Conservation (phyloP, 92 coral and sea anemone genomes). For the Parazoanthus swiftii region DNA sequence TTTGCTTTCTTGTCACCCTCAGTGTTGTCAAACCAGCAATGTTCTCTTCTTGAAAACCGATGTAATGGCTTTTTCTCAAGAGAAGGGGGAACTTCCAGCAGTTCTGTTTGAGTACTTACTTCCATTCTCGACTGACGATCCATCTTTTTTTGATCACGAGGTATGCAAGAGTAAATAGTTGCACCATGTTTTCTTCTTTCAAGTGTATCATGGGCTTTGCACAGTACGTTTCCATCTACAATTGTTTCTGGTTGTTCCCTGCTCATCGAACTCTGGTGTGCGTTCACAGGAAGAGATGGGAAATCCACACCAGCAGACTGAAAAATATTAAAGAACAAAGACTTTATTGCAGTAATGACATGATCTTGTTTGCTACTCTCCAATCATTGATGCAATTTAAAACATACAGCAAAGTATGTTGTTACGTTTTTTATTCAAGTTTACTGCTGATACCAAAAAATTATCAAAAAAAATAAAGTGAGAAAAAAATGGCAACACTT, state of each 20-base stretch:
- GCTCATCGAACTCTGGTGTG: not conserved
- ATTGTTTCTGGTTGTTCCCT: not conserved
- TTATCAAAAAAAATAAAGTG: too few relatives aligned
- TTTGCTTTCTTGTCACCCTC: not conserved
- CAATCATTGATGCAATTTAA: too few relatives aligned
- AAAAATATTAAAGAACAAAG: too few relatives aligned
- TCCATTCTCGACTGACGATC: not conserved
- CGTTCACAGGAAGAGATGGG: too few relatives aligned
- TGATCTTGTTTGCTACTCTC: too few relatives aligned
- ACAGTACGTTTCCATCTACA: not conserved
- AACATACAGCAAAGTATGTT: too few relatives aligned
- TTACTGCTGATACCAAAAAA: too few relatives aligned
- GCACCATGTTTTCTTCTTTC: not conserved
- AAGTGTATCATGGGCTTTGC: not conserved
- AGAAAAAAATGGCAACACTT: too few relatives aligned
- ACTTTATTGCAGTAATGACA: too few relatives aligned
- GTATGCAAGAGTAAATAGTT: not conserved
- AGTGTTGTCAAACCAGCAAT: not conserved
- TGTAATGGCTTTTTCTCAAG: not conserved
- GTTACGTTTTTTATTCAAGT: too few relatives aligned
- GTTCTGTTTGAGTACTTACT: not conserved
- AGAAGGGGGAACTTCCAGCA: conserved; percentile 4
- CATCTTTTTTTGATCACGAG: not conserved
- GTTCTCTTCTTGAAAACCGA: not conserved
- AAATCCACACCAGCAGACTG: too few relatives aligned